Percentiles rank a stretch among this genome's conserved stretches.
phyloP scores from a whole-genome alignment of 2,888 invertebrate genomes.

The Leptarthrus brevirostris region DNA sequence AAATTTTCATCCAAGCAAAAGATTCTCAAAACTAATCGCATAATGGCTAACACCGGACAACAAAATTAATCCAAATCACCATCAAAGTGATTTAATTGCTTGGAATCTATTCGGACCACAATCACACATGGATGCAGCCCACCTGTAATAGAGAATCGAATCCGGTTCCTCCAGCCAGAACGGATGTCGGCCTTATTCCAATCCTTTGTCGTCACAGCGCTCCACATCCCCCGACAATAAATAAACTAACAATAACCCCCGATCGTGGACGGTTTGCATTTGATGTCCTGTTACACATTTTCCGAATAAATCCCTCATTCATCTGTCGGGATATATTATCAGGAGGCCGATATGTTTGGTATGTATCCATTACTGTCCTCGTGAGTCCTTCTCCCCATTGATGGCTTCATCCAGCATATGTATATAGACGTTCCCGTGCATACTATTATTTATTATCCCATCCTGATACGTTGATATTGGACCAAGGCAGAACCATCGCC shows the following conservation, averaged over 20 bases:
- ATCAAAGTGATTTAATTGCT: constrained; percentile 68
- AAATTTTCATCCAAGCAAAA: background rate
- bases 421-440: constrained; percentile 25
- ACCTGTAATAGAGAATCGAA: constrained; percentile 40
- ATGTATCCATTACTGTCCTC: constrained; percentile 29
- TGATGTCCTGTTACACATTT: constrained; percentile 57
- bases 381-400: background rate
- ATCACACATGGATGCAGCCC: constrained; percentile 55
- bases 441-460: constrained; percentile 51
- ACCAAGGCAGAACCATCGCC: constrained; percentile 26
- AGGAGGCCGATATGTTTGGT: constrained; percentile 30
- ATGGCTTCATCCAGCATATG: background rate
- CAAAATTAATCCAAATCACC: constrained; percentile 68
- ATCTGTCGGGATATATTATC: constrained; percentile 56
- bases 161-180: background rate
- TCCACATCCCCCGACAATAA: constrained; percentile 46
- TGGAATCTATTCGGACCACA: constrained; percentile 63
- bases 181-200: constrained; percentile 16
- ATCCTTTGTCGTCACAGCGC: constrained; percentile 45
- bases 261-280: constrained; percentile 51
- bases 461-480: constrained; percentile 51
- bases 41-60: constrained; percentile 61
- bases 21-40: constrained; percentile 62
- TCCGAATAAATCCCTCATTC: constrained; percentile 58
- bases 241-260: constrained; percentile 50